These are phyloP conservation scores for Agrypnia vestita DNA, from an alignment of 1,140 invertebrate species.

Conservation along the genomic window DNA sequence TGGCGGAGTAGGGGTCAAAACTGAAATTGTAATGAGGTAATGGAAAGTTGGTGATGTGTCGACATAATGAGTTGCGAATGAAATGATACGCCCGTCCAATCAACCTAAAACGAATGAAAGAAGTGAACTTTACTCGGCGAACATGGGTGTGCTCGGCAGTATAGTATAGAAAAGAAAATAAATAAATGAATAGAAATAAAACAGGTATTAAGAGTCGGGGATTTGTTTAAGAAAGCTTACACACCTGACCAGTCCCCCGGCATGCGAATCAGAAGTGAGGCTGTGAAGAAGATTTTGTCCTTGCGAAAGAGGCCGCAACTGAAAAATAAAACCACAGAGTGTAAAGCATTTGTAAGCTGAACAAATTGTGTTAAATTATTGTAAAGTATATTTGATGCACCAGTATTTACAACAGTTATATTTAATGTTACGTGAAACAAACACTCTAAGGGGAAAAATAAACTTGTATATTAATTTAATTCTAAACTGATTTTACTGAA, in stretches of 20 bases:
- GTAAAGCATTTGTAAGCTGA: too few species aligned
- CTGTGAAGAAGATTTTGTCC: conserved; percentile 55
- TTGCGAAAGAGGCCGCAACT: conserved; percentile 59
- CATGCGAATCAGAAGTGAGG: conserved; percentile 48
- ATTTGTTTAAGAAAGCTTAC: conserved; percentile 1
- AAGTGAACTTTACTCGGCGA: conserved; percentile 37
- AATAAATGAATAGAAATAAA: background rate
- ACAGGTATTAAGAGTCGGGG: background rate
- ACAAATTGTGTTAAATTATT: too few species aligned
- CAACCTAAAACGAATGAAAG: conserved; percentile 55
- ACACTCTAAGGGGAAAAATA: too few species aligned
- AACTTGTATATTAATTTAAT: too few species aligned
- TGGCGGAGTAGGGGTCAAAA: background rate
- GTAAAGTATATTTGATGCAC: too few species aligned
- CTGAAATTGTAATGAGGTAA: conserved; percentile 28
- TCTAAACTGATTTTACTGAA: too few species aligned
- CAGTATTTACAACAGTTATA: too few species aligned
- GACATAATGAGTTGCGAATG: conserved; percentile 33
- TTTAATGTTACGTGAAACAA: too few species aligned
- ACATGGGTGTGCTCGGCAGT: conserved; percentile 1
- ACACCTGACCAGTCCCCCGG: conserved; percentile 56
- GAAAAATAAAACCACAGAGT: conserved; percentile 27
- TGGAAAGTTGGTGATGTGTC: background rate
- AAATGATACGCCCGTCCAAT: conserved; percentile 46
- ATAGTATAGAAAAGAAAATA: too few species aligned